Base-by-base conservation (phyloP, 2,888 invertebrate species). In the Mythimna pallens region DNA sequence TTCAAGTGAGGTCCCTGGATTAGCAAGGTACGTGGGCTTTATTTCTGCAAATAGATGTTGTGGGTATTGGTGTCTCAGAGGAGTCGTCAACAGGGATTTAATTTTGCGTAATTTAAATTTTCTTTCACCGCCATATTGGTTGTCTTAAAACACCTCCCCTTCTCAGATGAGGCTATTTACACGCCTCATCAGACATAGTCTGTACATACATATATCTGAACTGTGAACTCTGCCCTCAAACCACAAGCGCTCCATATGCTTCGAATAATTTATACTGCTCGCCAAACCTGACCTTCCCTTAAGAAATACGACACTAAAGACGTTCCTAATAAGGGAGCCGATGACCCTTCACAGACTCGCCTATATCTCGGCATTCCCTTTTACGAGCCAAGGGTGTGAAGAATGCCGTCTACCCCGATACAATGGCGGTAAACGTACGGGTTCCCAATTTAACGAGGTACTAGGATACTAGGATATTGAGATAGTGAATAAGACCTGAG, bases 341-440 rank as follows among this genome's bases (percentile, higher is more conserved):
- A 90, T 89, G 90, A 89, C 87, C 90, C 90, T 90, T 87, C 83
- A 89, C 86, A 84, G 69, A 70, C 85, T 86, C 83, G 78, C 79
- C 79, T 81, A 81, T 84, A 89, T 88, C 86, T 85, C 82, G 81
- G 85, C 87, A 86, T 92, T 90, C 88, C 81, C 85, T 92, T 92
- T 92, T 93, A 93, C 89, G 91, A 93, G 80, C 68, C 70, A 78
- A 84, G 88, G 88, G 89, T 89, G 90, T 89, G 88, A 92, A 92
- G 89, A 89, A 89, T 89, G 87, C 83, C 82, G 86, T 90, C 87
- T 90, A 82, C 85, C 81, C 82, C 88, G 83, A 90, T 90, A 91
- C 86, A 92, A 91, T 88, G 76, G 82, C 80, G 80, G 76, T 80
- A 73, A 80, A 77, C 86, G 72, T 89, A 89, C 81, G 87, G 80